A percentile compares a stretch with the other conserved stretches of the same genome.
These are phyloP conservation scores for Triplophysa dalaica DNA, from an alignment of 2,113 vertebrate species.

Conservation along the genomic window DNA sequence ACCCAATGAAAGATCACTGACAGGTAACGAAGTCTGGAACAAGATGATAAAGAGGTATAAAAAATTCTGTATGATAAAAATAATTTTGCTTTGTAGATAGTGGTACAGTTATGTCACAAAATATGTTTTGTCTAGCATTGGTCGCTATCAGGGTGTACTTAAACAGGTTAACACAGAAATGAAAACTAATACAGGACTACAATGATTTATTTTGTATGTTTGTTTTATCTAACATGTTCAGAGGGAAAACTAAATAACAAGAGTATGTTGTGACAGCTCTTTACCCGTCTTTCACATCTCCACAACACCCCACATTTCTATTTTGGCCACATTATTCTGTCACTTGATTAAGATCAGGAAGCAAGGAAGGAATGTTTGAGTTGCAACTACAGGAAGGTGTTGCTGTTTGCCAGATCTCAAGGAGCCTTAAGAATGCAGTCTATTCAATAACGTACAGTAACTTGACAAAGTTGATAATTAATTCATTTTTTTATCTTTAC, in stretches of 20 bases:
- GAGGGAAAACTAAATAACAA: no score
- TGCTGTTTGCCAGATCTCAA: background rate
- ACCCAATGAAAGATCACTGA: constrained; percentile 60
- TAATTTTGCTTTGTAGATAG: background rate
- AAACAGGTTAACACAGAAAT: no score
- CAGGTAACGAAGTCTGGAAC: constrained; percentile 36
- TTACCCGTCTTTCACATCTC: no score
- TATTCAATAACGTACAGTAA: no score
- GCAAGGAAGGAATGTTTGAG: background rate
- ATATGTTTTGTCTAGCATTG: background rate
- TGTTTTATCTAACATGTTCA: no score
- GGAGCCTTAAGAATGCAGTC: background rate
- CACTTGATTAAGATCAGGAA: background rate
- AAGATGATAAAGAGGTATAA: constrained; percentile 14
- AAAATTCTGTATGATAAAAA: background rate
- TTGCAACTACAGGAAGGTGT: background rate
- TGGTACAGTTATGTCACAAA: background rate
- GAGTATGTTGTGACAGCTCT: no score
- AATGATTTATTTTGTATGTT: no score
- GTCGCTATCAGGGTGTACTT: no score
- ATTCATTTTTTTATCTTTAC: no score
- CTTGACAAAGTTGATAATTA: no score
- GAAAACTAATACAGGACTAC: no score
- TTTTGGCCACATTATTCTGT: background rate
- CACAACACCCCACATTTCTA: no score